These are phyloP conservation scores for Electrona antarctica DNA, from an alignment of 2,113 vertebrate genomes.

Conservation along the genomic window DNA sequence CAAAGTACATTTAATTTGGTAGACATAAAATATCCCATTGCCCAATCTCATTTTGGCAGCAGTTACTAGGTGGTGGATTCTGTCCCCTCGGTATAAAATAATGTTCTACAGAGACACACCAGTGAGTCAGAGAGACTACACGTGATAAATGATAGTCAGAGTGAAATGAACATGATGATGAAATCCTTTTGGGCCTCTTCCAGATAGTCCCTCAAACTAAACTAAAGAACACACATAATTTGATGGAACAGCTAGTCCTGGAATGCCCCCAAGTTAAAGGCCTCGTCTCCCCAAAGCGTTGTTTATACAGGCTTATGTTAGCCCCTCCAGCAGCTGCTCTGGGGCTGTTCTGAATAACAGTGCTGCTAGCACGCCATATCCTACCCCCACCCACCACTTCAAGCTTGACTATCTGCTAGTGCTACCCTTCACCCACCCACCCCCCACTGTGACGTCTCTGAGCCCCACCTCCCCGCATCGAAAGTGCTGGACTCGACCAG, in stretches of 20 bases:
- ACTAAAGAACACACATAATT: too few relatives aligned
- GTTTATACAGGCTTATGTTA: slow-evolving; percentile 29
- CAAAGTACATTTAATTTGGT: slow-evolving; percentile 1
- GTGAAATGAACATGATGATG: too few relatives aligned
- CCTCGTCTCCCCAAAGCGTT: not conserved
- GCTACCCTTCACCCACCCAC: slow-evolving; percentile 46
- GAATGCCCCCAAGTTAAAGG: slow-evolving; percentile 17
- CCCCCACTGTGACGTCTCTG: slow-evolving; percentile 20
- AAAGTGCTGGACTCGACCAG: slow-evolving; percentile 39
- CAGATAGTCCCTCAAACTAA: too few relatives aligned
- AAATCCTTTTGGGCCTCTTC: too few relatives aligned
- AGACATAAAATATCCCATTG: slow-evolving; percentile 19
- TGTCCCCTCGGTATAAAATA: not conserved
- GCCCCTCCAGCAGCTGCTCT: slow-evolving; percentile 67
- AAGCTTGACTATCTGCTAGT: slow-evolving; percentile 34
- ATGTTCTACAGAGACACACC: not conserved
- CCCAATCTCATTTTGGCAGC: not conserved
- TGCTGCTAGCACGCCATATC: slow-evolving; percentile 4
- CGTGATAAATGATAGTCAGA: too few relatives aligned
- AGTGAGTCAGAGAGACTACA: not conserved
- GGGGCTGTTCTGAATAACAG: slow-evolving; percentile 61
- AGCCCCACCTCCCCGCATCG: not conserved
- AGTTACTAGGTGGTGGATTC: slow-evolving; percentile 11
- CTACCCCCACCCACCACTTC: slow-evolving; percentile 29
- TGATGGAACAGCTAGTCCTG: not conserved